A percentile compares a stretch with the other conserved stretches of the same genome.
Conservation (phyloP, 2,797 vertebrate genomes). For the Petrocephalus sullivani region DNA sequence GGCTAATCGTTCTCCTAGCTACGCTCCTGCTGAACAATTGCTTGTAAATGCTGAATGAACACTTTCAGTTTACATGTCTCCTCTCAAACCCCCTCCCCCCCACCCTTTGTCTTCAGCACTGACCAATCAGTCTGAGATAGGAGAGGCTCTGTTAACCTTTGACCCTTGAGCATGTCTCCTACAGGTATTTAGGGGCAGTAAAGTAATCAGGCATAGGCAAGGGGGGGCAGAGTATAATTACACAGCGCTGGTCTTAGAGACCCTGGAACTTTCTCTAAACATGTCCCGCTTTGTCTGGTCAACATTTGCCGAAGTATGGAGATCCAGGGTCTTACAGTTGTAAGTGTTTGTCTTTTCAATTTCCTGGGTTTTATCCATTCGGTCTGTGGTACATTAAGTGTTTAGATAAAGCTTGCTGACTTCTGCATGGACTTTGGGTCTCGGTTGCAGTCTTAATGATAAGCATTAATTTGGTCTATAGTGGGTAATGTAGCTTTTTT, state of each 20-base stretch:
- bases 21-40: conserved; percentile 35
- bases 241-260: not conserved
- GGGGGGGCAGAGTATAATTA: not conserved
- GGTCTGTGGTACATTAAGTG: not conserved
- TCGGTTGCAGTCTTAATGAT: not conserved
- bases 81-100: not conserved
- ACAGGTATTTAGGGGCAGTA: conserved; percentile 28
- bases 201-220: not conserved
- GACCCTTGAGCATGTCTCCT: conserved; percentile 35
- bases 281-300: conserved; percentile 50
- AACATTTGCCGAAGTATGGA: conserved; percentile 46
- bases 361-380: not conserved
- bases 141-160: conserved; percentile 32
- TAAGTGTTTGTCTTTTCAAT: conserved; percentile 36
- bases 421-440: not conserved
- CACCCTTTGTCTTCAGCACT: conserved; percentile 27
- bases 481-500: not conserved
- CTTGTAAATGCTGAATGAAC: conserved; percentile 38
- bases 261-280: not conserved
- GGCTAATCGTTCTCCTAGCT: conserved; percentile 49
- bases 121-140: conserved; percentile 42
- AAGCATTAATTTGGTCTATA: not conserved
- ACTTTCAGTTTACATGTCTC: not conserved
- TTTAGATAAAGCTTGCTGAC: not conserved
- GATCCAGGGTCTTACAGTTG: conserved; percentile 41